Evolutionary conservation across 1,140 invertebrate genomes (phyloP).

Genomic region (Zaprionus davidi): DNA sequence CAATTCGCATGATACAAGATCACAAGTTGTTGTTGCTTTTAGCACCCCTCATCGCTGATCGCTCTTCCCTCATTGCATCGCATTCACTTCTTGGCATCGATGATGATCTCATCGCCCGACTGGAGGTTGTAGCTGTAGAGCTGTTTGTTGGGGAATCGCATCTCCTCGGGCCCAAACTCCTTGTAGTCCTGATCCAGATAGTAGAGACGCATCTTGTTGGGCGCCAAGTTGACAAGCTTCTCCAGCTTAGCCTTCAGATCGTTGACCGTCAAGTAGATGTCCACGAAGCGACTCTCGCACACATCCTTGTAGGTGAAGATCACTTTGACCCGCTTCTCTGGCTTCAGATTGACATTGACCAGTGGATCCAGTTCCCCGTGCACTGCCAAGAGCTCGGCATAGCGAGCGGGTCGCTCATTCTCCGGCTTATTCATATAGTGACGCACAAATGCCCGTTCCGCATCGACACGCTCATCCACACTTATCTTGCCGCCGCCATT

Average conservation of each 20-base stretch:
- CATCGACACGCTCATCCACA: constrained; percentile 93
- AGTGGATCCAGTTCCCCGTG: constrained; percentile 95
- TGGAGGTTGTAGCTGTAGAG: constrained; percentile 96
- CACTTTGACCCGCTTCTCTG: constrained; percentile 94
- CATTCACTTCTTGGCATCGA: constrained; percentile 88
- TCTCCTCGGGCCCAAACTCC: constrained; percentile 93
- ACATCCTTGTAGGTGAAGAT: constrained; percentile 91
- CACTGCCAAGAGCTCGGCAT: constrained; percentile 91
- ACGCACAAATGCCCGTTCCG: constrained; percentile 96
- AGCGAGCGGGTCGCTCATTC: constrained; percentile 91
- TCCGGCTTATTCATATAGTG: constrained; percentile 95
- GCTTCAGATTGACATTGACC: constrained; percentile 93
- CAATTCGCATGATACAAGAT: constrained; percentile 63
- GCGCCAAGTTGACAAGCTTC: constrained; percentile 90
- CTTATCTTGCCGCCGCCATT: constrained; percentile 95
- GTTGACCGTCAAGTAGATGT: constrained; percentile 90
- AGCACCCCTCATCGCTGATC: constrained; percentile 46
- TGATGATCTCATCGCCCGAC: constrained; percentile 95
- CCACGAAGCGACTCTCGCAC: constrained; percentile 90
- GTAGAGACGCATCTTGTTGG: constrained; percentile 92
- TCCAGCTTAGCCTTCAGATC: constrained; percentile 93
- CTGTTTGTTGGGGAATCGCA: constrained; percentile 94
- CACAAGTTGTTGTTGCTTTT: constrained; percentile 64
- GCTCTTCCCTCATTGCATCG: background rate
- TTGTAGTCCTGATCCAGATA: constrained; percentile 92